These are phyloP conservation scores for Pyrrhia umbra DNA, from an alignment of 2,888 invertebrate genomes.

Conservation along the genomic window DNA sequence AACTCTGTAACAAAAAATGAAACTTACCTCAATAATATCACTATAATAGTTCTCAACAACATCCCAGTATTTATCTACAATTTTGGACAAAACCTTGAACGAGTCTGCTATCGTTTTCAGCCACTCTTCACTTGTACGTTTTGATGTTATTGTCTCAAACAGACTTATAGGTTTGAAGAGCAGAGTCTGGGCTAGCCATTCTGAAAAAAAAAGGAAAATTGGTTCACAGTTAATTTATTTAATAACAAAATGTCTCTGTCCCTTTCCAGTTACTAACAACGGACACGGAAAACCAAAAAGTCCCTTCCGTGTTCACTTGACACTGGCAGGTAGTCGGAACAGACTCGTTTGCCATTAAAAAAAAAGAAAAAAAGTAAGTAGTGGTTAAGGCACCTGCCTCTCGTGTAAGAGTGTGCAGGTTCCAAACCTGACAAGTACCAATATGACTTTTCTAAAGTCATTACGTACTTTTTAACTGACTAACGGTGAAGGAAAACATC, in stretches of 20 bases:
- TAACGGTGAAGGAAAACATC: background rate
- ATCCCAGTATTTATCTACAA: constrained; percentile 64
- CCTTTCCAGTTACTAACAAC: too few species aligned
- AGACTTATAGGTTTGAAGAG: constrained; percentile 71
- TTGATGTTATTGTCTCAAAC: constrained; percentile 61
- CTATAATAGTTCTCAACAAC: constrained; percentile 63
- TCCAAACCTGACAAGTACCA: too few species aligned
- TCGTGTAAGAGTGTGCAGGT: too few species aligned
- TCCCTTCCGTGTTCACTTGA: too few species aligned
- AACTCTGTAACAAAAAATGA: too few species aligned
- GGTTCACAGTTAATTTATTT: background rate
- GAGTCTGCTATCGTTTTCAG: constrained; percentile 66
- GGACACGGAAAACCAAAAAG: too few species aligned
- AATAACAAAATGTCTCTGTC: too few species aligned
- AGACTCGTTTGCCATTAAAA: too few species aligned
- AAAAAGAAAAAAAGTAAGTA: too few species aligned
- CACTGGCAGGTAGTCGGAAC: too few species aligned
- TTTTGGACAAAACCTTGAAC: constrained; percentile 67
- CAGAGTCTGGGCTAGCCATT: constrained; percentile 75
- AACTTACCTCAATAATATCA: constrained; percentile 72
- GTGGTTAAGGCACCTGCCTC: too few species aligned
- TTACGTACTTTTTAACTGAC: background rate
- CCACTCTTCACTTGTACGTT: constrained; percentile 66
- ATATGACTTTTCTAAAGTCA: too few species aligned
- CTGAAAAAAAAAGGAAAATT: constrained; percentile 59